These are phyloP conservation scores for Ectemnius lituratus DNA, from an alignment of 2,888 invertebrate genomes.

Conservation along the genomic window DNA sequence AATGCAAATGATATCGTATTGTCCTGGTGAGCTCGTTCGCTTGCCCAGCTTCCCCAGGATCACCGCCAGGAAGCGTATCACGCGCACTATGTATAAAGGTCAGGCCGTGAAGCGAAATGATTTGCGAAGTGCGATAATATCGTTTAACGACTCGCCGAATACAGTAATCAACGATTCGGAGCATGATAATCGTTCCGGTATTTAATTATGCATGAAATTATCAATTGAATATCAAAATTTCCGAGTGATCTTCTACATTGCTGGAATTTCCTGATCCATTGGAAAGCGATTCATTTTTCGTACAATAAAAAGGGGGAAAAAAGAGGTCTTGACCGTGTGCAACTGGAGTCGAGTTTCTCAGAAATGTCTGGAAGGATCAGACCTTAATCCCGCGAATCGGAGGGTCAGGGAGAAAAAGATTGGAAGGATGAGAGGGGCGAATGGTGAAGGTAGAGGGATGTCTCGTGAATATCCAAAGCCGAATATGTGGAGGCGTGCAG, in stretches of 20 bases:
- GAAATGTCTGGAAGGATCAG: slow-evolving; percentile 19
- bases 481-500: slow-evolving; percentile 59
- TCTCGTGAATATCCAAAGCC: slow-evolving; percentile 38
- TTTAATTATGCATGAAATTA: slow-evolving; percentile 41
- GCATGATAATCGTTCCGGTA: slow-evolving; percentile 37
- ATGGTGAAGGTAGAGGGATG: slow-evolving; percentile 8
- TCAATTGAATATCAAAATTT: slow-evolving; percentile 7
- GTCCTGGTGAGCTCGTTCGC: not conserved
- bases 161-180: slow-evolving; percentile 40
- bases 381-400: slow-evolving; percentile 2
- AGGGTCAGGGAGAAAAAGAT: slow-evolving; percentile 1
- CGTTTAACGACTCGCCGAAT: slow-evolving; percentile 41
- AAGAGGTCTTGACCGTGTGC: not conserved
- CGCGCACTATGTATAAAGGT: slow-evolving; percentile 29
- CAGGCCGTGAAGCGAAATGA: slow-evolving; percentile 36
- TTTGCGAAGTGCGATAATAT: slow-evolving; percentile 36
- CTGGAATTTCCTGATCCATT: not conserved
- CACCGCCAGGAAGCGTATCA: slow-evolving; percentile 22
- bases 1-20: slow-evolving; percentile 1
- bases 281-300: too few relatives aligned
- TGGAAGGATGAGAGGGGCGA: slow-evolving; percentile 7
- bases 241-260: not conserved
- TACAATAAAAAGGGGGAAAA: too few relatives aligned
- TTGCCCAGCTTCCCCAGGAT: not conserved
- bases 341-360: slow-evolving; percentile 31